Percentiles rank a stretch among this genome's conserved stretches.
Evolutionary conservation across 2,113 vertebrate species (phyloP).

Genomic region (Phycodurus eques): DNA sequence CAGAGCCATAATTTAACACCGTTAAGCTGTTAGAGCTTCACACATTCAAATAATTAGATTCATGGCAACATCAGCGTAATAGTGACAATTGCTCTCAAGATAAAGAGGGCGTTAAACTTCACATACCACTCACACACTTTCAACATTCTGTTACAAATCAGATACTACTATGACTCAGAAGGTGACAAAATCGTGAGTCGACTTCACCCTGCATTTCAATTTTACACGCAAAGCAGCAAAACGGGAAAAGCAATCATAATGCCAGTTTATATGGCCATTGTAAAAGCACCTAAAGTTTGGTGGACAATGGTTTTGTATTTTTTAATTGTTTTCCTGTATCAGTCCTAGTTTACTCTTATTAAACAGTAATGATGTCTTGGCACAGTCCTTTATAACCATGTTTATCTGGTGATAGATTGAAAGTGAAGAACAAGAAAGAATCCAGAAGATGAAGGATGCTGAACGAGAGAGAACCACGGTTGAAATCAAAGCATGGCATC

Average conservation of each 20-base stretch:
- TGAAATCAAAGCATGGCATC: slow-evolving; percentile 83
- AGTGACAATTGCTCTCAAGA: no score
- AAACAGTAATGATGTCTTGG: background rate
- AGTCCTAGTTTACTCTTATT: background rate
- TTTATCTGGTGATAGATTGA: slow-evolving; percentile 78
- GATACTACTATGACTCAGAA: background rate
- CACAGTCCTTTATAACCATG: background rate
- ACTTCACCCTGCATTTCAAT: background rate
- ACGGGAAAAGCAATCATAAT: background rate
- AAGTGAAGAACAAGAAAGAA: slow-evolving; percentile 77
- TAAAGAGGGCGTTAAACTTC: background rate
- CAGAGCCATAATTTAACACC: no score
- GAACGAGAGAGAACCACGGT: slow-evolving; percentile 74
- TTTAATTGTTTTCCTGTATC: background rate
- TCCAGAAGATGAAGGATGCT: slow-evolving; percentile 82
- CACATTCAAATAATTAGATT: background rate
- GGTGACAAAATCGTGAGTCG: background rate
- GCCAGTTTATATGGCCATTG: background rate
- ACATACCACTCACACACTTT: background rate
- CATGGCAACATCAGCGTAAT: background rate
- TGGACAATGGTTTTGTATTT: background rate
- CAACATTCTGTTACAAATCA: background rate
- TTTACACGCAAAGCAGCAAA: background rate
- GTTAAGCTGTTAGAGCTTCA: no score
- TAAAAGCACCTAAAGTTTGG: background rate